Base-by-base conservation (phyloP, 2,797 vertebrate species). In the Trichosurus vulpecula region DNA sequence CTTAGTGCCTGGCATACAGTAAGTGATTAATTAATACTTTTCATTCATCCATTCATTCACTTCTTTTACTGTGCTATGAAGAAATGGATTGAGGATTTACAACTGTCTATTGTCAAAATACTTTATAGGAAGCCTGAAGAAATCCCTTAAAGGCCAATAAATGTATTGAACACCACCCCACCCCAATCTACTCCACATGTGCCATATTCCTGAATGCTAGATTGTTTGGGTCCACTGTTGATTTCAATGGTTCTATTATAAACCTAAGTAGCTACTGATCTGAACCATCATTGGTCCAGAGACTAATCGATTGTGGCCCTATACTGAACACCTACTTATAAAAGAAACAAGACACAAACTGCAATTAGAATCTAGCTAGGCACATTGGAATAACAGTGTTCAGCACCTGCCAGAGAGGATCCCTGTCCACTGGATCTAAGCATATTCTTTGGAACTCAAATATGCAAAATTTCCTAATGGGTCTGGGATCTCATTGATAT, bases 1-100 rank as follows among this genome's bases (percentile, higher is more conserved):
- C n/a, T 41, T 81, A 87, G 41, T 51, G 74, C 3, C 22, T 81
- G 41, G 41, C 0, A 81, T 14, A 47, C 6, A 81, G n/a, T 10
- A 81, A 81, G 41, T 0, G 4, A 47, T 81, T 47, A 81, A 3
- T 81, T 41, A 74, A 74, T 74, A 30, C 16, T 41, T 74, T 74
- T 74, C 35, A 74, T 74, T 74, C 35, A n/a, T 74, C 30, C 6
- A 74, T 66, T 81, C 74, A 81, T 81, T 27, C 74, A 25, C 41
- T 96, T 97, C 91, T 47, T 57, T 41, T 93, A 19, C 58, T 95
- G 66, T 97, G 95, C 94, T 96, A 96, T 91, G 55, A 96, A 92
- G 29, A 95, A 94, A 6, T 90, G 58, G 31, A 96, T 95, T 95
- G 92, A 94, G 96, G 93, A 94, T 95, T 97, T 96, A 35, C 74